Evolutionary conservation across 2,888 invertebrate genomes (phyloP).

Genomic region (Magallana nippona): DNA sequence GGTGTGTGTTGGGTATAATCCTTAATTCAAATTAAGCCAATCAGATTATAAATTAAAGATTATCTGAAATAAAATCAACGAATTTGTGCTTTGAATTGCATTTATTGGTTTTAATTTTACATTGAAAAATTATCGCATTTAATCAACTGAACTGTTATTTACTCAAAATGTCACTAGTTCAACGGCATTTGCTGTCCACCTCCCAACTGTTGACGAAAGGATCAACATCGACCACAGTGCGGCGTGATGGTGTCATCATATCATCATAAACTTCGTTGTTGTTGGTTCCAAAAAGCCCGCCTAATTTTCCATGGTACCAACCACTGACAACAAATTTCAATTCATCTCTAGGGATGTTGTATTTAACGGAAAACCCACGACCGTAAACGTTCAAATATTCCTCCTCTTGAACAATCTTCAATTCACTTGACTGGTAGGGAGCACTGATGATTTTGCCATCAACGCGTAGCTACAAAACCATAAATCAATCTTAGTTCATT

Average conservation of each 20-base stretch:
- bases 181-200: background rate
- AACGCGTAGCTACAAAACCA: slow-evolving; percentile 73
- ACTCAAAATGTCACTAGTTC: background rate
- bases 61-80: too few species aligned
- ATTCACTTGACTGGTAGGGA: slow-evolving; percentile 82
- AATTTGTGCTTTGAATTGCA: too few species aligned
- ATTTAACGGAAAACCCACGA: slow-evolving; percentile 81
- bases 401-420: slow-evolving; percentile 75
- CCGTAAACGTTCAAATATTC: slow-evolving; percentile 77
- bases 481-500: background rate
- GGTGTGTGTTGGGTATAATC: too few species aligned
- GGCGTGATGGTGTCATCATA: slow-evolving; percentile 52
- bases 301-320: too few species aligned
- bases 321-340: too few species aligned
- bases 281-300: too few species aligned
- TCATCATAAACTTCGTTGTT: slow-evolving; percentile 93
- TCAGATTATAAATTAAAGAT: too few species aligned
- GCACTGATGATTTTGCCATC: slow-evolving; percentile 85
- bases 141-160: too few species aligned
- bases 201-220: slow-evolving; percentile 44
- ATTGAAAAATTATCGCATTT: too few species aligned
- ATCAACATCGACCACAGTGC: slow-evolving; percentile 34
- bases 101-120: too few species aligned
- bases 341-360: slow-evolving; percentile 70
- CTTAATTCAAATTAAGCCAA: too few species aligned